A percentile compares a stretch with the other conserved stretches of the same genome.
Evolutionary conservation across 2,797 vertebrate genomes (phyloP).

Genomic region (Dermochelys coriacea): DNA sequence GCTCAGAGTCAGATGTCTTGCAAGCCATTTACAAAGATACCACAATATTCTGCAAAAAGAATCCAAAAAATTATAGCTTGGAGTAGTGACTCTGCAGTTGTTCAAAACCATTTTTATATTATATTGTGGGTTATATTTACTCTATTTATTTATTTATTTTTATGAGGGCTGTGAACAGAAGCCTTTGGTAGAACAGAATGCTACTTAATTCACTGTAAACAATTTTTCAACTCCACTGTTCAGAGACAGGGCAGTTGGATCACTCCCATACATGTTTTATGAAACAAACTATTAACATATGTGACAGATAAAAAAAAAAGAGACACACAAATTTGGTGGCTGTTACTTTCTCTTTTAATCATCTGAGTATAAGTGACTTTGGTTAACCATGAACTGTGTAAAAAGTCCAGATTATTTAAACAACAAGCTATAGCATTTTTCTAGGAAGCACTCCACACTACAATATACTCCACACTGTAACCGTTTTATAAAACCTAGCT

Average conservation of each 20-base stretch:
- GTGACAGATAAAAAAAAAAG: neutral
- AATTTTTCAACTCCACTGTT: neutral
- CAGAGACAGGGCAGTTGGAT: neutral
- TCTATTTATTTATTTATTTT: neutral
- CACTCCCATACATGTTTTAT: neutral
- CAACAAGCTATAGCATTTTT: neutral
- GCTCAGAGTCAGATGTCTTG: neutral
- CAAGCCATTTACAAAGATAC: neutral
- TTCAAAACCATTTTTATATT: rapidly evolving
- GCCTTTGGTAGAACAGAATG: neutral
- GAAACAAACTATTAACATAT: neutral
- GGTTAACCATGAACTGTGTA: neutral
- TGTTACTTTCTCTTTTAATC: neutral
- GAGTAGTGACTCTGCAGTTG: neutral
- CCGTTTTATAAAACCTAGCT: neutral
- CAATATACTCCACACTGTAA: neutral
- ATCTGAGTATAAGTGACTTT: neutral
- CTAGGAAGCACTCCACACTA: neutral
- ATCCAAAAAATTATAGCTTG: neutral
- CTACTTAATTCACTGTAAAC: neutral
- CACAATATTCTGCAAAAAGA: neutral
- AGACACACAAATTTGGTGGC: neutral
- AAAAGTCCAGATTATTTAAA: neutral
- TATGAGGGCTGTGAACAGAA: neutral
- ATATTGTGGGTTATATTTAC: neutral